Conservation (phyloP, 2,113 vertebrate species). For the Cynopterus brachyotis region DNA sequence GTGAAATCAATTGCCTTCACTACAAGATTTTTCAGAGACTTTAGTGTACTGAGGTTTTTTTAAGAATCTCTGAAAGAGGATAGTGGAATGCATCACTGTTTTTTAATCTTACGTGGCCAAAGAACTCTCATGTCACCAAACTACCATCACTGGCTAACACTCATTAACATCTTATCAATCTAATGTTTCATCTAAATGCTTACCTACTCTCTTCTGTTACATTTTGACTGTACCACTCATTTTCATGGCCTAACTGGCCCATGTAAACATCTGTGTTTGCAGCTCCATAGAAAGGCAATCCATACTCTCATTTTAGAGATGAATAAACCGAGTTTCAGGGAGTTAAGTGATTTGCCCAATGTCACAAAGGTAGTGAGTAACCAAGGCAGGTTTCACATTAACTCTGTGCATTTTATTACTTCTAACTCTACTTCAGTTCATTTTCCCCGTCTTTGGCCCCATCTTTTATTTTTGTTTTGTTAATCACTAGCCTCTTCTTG, state of each 20-base stretch:
- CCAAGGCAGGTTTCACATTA: background rate
- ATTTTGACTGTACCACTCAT: background rate
- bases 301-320: background rate
- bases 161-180: background rate
- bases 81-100: background rate
- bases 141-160: background rate
- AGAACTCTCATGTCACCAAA: background rate
- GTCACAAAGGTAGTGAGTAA: background rate
- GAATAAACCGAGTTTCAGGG: background rate
- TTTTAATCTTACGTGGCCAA: background rate
- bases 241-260: background rate
- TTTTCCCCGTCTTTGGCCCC: background rate
- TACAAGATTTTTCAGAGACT: background rate
- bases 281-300: background rate
- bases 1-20: background rate
- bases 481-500: constrained; percentile 42
- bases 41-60: background rate
- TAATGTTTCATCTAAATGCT: background rate
- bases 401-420: background rate
- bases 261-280: background rate
- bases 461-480: constrained; percentile 27
- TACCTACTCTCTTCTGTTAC: background rate
- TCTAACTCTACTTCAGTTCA: background rate
- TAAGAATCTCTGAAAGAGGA: background rate
- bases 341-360: background rate